Conservation (phyloP, 2,888 invertebrate species). For the Endotricha flammealis region DNA sequence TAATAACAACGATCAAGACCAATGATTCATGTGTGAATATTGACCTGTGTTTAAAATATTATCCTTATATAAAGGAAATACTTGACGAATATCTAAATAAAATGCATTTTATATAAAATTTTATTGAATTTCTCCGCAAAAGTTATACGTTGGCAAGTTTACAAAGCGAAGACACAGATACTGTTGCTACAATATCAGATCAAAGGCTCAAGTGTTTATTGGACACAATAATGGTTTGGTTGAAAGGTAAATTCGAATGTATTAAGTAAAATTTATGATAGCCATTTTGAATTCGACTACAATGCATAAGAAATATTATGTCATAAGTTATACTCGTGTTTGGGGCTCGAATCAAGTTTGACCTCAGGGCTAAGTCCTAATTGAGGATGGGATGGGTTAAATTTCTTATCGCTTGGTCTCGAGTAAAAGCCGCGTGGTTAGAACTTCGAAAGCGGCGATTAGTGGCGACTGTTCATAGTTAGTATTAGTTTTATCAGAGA, state of each 20-base stretch:
- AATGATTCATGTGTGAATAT: too few species aligned
- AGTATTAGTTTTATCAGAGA: slow-evolving; percentile 1
- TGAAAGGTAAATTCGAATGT: slow-evolving; percentile 2
- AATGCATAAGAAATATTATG: neutral
- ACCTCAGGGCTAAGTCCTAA: slow-evolving; percentile 15
- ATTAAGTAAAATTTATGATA: neutral
- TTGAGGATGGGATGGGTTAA: slow-evolving; percentile 20
- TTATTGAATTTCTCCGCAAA: too few species aligned
- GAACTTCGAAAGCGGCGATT: slow-evolving; percentile 13
- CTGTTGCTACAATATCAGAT: slow-evolving; percentile 1
- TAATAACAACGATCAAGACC: too few species aligned
- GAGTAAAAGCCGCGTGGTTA: slow-evolving; percentile 11
- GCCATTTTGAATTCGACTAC: neutral
- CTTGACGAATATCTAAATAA: too few species aligned
- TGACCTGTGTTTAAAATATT: too few species aligned
- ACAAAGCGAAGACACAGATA: slow-evolving; percentile 1
- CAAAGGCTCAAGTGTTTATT: slow-evolving; percentile 6
- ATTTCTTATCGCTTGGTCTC: slow-evolving; percentile 24
- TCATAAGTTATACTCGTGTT: neutral
- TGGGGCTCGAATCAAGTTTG: slow-evolving; percentile 13
- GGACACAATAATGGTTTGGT: slow-evolving; percentile 2
- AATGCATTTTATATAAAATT: too few species aligned
- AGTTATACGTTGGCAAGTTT: slow-evolving; percentile 4
- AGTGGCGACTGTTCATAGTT: slow-evolving; percentile 7
- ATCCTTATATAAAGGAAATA: too few species aligned